Base-by-base conservation (phyloP, 1,140 invertebrate genomes). In the Apis laboriosa region DNA sequence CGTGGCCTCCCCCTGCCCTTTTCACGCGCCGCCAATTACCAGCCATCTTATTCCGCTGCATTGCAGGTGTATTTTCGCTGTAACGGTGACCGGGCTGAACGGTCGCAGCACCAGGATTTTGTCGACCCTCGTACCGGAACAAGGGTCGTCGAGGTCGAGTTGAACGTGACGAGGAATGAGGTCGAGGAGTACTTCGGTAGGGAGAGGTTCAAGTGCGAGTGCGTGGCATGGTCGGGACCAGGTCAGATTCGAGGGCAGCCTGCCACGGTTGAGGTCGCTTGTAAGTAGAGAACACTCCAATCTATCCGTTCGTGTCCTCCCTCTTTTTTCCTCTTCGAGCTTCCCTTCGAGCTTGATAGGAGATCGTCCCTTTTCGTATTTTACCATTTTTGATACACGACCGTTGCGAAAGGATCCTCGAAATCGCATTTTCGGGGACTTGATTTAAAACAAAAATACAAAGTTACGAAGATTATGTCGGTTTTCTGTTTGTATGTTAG, bases 141-240 rank as follows among this genome's bases (percentile, higher is more conserved):
- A 21, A 95, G 97, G 90, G 97, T 97, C 88, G 96, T 98, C 85
- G 97, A 98, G 92, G 97, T 97, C 34, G 97, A 98, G 86, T 96
- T 98, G 84, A 97, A 98, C 92, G 96, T 99, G 77, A 98, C 97
- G n/a, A 95, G 97, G 76, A 97, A 98, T 92, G 97, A 98, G 89
- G 97, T 99, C 81, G 98, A 98, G 88, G 98, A 98, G 91, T 98
- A 97, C 93, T 98, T 98, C 91, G 97, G 97, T 66, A 96, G 96
- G 89, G 97, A 98, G 78, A 96, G 97, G 89, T 98, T 97, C 94
- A 97, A 97, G 90, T 99, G 98, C 93, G 97, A 98, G 84, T 99
- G 98, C 94, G 95, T 97, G 86, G 98, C 98, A 51, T 98, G 97
- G 97, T 93, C 95, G 19, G 94, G 94, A 74, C 92, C 96, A 63